Percentiles rank a stretch among this genome's conserved stretches.
These are phyloP conservation scores for Trichosurus vulpecula DNA, from an alignment of 2,797 vertebrate genomes.

Conservation along the genomic window DNA sequence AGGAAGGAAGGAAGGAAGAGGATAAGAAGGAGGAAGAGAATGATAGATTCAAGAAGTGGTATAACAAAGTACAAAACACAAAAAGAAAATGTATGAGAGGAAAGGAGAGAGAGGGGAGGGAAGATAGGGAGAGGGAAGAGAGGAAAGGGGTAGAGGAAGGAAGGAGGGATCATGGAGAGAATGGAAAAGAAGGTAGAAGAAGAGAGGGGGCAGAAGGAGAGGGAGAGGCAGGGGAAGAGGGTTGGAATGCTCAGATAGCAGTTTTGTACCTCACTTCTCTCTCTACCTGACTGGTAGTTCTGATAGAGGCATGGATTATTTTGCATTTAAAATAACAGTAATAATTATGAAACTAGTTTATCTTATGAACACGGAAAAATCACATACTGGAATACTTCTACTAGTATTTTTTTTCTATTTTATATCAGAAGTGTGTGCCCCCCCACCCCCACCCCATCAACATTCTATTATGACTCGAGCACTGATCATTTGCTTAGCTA, in stretches of 20 bases:
- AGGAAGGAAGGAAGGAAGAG: neutral
- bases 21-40: too few species aligned
- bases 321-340: neutral
- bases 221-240: neutral
- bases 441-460: too few species aligned
- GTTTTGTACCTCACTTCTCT: neutral
- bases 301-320: neutral
- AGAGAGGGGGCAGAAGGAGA: neutral
- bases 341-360: neutral
- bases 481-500: conserved; percentile 56
- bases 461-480: neutral
- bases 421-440: neutral
- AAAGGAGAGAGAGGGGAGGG: too few species aligned
- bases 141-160: neutral
- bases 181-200: too few species aligned
- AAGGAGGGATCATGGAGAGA: fast-evolving
- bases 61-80: too few species aligned
- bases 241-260: conserved; percentile 47
- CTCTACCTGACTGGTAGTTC: conserved; percentile 20
- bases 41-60: too few species aligned
- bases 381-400: neutral
- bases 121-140: too few species aligned
- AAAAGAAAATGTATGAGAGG: too few species aligned
- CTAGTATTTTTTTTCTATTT: neutral
- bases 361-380: neutral